Percentiles rank a stretch among this genome's conserved stretches.
phyloP scores from a whole-genome alignment of 2,113 vertebrate species.

The Hippocampus zosterae region DNA sequence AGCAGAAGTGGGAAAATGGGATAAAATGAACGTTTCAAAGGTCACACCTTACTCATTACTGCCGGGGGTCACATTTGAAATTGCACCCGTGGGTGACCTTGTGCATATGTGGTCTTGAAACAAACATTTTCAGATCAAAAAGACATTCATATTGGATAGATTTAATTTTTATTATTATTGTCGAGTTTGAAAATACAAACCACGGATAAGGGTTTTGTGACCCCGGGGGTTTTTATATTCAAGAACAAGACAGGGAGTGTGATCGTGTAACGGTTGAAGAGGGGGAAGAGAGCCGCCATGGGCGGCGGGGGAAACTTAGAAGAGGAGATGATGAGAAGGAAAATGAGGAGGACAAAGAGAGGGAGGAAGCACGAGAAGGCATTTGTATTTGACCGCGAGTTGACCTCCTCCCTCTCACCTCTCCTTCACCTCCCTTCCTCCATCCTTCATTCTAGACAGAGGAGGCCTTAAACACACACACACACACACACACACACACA shows the following conservation, averaged over 20 bases:
- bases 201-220: not conserved
- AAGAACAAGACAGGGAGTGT: not conserved
- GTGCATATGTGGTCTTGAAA: conserved; percentile 7
- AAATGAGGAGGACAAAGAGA: conserved; percentile 2
- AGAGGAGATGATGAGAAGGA: not conserved
- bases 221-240: not conserved
- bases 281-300: not conserved
- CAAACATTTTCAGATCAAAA: too few species aligned
- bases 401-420: conserved; percentile 74
- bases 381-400: conserved; percentile 70
- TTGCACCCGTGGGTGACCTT: conserved; percentile 2
- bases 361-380: conserved; percentile 15
- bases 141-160: not conserved
- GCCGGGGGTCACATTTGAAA: conserved; percentile 57
- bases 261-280: not conserved
- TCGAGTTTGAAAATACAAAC: not conserved
- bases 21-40: conserved; percentile 43
- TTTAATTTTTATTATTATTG: not conserved
- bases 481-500: conserved; percentile 8
- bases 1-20: conserved; percentile 27
- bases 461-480: conserved; percentile 34
- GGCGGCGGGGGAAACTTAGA: not conserved
- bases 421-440: conserved; percentile 68
- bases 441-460: conserved; percentile 65
- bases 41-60: conserved; percentile 65